Evolutionary conservation across 2,113 vertebrate genomes (phyloP), one percentile per base, ranked within the genome.

Genomic region (Perca fluviatilis): DNA sequence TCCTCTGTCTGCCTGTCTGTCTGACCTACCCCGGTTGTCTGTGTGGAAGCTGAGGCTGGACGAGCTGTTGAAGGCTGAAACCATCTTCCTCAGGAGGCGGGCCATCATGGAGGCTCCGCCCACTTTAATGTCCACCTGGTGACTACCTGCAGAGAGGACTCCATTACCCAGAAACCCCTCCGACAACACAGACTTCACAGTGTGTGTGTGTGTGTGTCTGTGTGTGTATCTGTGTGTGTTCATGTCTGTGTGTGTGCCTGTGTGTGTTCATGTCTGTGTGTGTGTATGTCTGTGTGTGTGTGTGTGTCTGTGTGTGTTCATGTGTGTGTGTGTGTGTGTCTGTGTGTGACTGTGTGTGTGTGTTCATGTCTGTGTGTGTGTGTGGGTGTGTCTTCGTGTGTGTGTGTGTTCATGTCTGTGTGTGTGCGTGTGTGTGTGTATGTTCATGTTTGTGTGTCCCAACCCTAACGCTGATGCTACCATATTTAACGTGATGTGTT

Each of bases 61-160:
- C 3, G 97, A 96, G 30, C 91, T 94, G 91, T 98, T 97, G 78
- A 98, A 95, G 63, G 95, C 96, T 0, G 96, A 94, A 0, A 99
- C 78, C 1, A 96, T 96, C 68, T 82, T 93, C 0, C 91, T 93
- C 50, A 99, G 94, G 19, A 99, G 96, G 19, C 85, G 88, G 1
- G 97, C 96, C 40, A 99, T 93, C 93, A 98, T 93, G n/a, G 96
- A 96, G 0, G 74, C 65, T 30, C 98, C 97, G 0, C 53, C 95
- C 1, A 98, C 96, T 0, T 62, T 84, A 82, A 99, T 94, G 1
- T 96, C 79, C 72, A 98, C 68, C 57, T 96, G 94, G 68, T 98
- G 97, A 56, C 89, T 89, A 83, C 96, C 97, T 99, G 92, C 3
- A 51, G 2, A 78, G 15, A 82, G 60, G 54, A 83, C 50, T 6